Evolutionary conservation across 2,113 vertebrate species (phyloP).

Genomic region (Centropristis striata): DNA sequence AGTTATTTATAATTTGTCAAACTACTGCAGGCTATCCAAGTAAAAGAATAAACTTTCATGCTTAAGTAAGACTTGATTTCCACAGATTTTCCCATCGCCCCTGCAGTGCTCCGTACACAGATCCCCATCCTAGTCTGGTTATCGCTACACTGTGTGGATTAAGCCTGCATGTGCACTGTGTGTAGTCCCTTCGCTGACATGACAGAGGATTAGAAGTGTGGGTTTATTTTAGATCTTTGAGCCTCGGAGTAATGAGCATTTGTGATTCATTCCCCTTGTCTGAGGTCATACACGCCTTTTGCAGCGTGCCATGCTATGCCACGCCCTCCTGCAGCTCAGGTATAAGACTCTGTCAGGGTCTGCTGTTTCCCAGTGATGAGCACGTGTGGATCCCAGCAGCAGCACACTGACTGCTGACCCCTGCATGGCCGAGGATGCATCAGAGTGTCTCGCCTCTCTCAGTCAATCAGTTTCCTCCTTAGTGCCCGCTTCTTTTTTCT

Average conservation of each 20-base stretch:
- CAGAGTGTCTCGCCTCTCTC: neutral
- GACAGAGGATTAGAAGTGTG: conserved; percentile 68
- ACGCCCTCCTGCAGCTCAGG: conserved; percentile 10
- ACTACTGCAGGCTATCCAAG: neutral
- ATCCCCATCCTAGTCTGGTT: neutral
- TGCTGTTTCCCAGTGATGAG: neutral
- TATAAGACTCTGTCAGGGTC: conserved; percentile 23
- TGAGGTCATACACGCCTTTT: neutral
- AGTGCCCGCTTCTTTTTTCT: conserved; percentile 16
- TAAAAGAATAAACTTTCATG: neutral
- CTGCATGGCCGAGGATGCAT: conserved; percentile 69
- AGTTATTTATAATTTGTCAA: neutral
- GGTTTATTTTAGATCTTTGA: conserved; percentile 75
- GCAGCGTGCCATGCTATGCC: conserved; percentile 5
- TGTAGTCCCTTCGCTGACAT: conserved; percentile 46
- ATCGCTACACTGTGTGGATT: conserved; percentile 23
- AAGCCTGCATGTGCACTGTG: conserved; percentile 44
- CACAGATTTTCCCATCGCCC: neutral
- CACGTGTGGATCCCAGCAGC: conserved; percentile 21
- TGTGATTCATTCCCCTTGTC: conserved; percentile 22
- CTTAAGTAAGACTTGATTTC: neutral
- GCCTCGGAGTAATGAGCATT: conserved; percentile 51
- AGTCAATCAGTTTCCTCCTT: conserved; percentile 36
- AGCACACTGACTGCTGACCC: conserved; percentile 26
- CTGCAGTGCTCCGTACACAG: neutral